Percentiles rank a stretch among this genome's conserved stretches.
These are phyloP conservation scores for Ictalurus punctatus DNA, from an alignment of 2,113 vertebrate genomes.

Conservation along the genomic window DNA sequence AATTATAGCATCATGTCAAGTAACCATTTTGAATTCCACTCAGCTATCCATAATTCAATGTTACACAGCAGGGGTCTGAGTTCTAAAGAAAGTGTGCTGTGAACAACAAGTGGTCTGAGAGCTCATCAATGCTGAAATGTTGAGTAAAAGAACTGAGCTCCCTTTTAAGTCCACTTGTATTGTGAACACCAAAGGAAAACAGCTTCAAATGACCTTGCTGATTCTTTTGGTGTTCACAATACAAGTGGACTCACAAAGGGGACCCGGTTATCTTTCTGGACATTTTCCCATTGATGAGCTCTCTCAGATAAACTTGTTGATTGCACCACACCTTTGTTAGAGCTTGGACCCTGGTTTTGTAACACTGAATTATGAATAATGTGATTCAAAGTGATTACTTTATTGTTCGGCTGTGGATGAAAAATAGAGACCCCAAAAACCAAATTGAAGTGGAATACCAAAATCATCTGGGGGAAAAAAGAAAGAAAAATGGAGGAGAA, in stretches of 20 bases:
- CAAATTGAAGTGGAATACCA: neutral
- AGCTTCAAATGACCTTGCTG: neutral
- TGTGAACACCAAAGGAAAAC: constrained; percentile 1
- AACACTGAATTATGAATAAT: constrained; percentile 1
- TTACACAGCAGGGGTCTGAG: neutral
- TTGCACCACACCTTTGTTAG: neutral
- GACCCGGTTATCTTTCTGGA: neutral
- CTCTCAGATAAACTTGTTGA: neutral
- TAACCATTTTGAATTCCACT: neutral
- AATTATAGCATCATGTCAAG: neutral
- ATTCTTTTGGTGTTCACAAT: neutral
- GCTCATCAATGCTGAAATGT: neutral
- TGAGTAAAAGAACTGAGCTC: neutral
- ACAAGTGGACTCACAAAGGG: neutral
- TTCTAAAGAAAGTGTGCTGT: neutral
- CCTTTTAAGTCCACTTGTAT: neutral
- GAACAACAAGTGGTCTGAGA: neutral
- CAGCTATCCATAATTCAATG: neutral
- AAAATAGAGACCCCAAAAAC: neutral
- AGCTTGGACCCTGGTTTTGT: neutral
- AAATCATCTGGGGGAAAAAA: neutral
- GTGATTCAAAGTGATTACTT: neutral
- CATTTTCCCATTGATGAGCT: neutral
- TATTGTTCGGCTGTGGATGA: neutral
- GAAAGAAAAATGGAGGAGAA: neutral